These are phyloP conservation scores for Callionymus lyra DNA, from an alignment of 2,113 vertebrate species.

Conservation along the genomic window DNA sequence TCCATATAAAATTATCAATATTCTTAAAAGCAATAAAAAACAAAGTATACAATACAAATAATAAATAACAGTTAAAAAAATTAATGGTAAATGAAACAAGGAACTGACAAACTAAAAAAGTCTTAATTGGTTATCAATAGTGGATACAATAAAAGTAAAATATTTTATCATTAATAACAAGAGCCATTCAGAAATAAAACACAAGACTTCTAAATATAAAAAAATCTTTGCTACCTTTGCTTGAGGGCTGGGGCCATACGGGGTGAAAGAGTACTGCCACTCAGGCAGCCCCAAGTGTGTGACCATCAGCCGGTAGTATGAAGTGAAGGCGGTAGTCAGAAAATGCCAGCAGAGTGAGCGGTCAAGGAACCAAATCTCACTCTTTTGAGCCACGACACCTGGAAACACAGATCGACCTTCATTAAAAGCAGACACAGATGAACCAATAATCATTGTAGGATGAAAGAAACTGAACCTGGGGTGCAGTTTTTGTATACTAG, in stretches of 20 bases:
- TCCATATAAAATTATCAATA: no score
- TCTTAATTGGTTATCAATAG: no score
- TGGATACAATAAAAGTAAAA: no score
- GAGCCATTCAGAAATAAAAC: no score
- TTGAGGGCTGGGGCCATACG: conserved; percentile 86
- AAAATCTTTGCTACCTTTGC: conserved; percentile 74
- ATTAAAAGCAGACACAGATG: background rate
- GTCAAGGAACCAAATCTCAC: conserved; percentile 94
- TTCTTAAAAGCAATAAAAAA: no score
- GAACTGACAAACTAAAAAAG: no score
- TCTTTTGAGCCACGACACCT: conserved; percentile 72
- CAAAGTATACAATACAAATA: no score
- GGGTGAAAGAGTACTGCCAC: conserved; percentile 90
- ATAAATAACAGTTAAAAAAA: no score
- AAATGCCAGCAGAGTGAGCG: conserved; percentile 90
- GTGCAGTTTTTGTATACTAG: conserved; percentile 84
- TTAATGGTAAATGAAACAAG: no score
- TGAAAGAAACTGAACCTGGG: conserved; percentile 65
- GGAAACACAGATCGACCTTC: no score
- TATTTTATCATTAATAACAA: no score
- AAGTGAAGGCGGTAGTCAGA: conserved; percentile 82
- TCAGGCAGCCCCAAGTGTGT: conserved; percentile 90
- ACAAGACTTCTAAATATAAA: background rate
- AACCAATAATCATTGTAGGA: background rate
- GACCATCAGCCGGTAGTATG: conserved; percentile 90